A percentile compares a stretch with the other conserved stretches of the same genome.
These are phyloP conservation scores for Chrosomus eos DNA, from an alignment of 2,797 vertebrate species.

Conservation along the genomic window DNA sequence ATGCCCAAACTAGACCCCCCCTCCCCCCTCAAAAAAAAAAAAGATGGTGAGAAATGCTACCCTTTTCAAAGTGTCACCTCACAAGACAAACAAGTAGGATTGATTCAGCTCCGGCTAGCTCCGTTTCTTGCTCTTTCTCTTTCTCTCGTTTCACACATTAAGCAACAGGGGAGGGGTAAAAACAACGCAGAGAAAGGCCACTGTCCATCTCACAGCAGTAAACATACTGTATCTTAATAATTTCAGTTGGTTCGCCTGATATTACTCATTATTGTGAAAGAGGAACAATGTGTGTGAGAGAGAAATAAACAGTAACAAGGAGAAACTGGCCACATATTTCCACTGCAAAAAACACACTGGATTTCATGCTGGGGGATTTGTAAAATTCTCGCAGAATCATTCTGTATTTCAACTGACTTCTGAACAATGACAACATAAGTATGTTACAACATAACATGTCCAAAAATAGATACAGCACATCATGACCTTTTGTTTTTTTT, in stretches of 20 bases:
- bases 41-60: constrained; percentile 19
- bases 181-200: constrained; percentile 44
- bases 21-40: not conserved
- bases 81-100: constrained; percentile 37
- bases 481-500: not conserved
- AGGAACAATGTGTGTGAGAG: not conserved
- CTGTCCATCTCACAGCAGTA: constrained; percentile 37
- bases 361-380: not conserved
- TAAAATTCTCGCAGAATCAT: not conserved
- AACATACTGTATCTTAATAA: constrained; percentile 51
- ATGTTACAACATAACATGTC: not conserved
- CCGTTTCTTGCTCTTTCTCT: constrained; percentile 8
- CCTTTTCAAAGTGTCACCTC: constrained; percentile 35
- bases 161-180: constrained; percentile 18
- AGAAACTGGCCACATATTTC: not conserved
- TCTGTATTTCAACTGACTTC: not conserved
- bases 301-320: not conserved
- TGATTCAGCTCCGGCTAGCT: constrained; percentile 23
- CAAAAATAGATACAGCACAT: not conserved
- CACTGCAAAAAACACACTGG: not conserved
- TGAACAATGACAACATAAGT: not conserved
- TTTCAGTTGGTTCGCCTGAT: constrained; percentile 13
- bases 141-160: not conserved
- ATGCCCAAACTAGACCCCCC: not conserved
- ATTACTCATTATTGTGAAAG: constrained; percentile 35